Percentiles rank a stretch among this genome's conserved stretches.
Evolutionary conservation across 2,113 vertebrate genomes (phyloP).

Genomic region (Carlito syrichta): DNA sequence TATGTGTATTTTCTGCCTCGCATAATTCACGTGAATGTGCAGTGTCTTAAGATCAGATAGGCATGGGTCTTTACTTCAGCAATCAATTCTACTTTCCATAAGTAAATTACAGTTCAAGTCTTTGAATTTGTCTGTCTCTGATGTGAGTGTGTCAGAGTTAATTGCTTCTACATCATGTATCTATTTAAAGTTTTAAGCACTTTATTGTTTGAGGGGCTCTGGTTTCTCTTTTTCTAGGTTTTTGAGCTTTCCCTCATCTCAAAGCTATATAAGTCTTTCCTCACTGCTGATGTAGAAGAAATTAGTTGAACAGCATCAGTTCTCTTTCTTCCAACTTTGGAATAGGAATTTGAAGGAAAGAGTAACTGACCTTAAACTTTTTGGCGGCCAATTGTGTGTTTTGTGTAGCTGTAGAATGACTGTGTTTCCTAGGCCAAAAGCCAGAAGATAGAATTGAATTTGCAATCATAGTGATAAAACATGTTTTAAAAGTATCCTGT

Average conservation of each 20-base stretch:
- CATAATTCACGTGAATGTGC: background rate
- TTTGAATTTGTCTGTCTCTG: background rate
- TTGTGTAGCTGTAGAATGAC: background rate
- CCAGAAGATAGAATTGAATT: background rate
- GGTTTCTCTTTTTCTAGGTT: background rate
- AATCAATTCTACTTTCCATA: background rate
- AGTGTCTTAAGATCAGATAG: background rate
- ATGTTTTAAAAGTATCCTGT: background rate
- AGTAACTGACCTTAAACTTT: background rate
- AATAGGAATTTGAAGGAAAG: background rate
- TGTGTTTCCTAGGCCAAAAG: background rate
- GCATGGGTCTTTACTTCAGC: background rate
- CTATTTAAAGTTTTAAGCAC: background rate
- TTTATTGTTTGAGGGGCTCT: background rate
- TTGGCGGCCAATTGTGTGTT: background rate
- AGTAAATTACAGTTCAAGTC: background rate
- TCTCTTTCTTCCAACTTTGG: background rate
- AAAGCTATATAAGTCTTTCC: background rate
- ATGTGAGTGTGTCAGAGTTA: background rate
- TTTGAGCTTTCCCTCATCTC: background rate
- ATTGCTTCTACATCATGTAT: background rate
- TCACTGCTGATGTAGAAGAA: background rate
- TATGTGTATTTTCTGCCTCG: conserved; percentile 23
- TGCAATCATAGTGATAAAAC: background rate
- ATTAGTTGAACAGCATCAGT: background rate